phyloP scores from a whole-genome alignment of 2,888 invertebrate genomes.

The Ptilodon capucinus region DNA sequence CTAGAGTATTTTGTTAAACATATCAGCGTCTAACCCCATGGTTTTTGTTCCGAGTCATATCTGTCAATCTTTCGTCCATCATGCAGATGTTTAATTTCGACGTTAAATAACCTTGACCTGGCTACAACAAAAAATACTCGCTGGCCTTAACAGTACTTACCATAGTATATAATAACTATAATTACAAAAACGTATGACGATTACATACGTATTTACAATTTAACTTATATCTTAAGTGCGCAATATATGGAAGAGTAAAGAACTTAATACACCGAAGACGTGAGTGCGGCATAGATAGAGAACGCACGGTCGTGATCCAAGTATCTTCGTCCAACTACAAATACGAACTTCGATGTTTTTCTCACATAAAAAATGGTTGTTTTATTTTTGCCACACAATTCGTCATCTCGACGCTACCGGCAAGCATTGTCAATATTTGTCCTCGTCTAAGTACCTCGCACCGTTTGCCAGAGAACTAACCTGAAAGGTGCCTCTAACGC shows the following conservation, averaged over 20 bases:
- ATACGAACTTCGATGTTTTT: constrained; percentile 16
- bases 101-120: background rate
- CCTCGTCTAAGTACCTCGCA: constrained; percentile 25
- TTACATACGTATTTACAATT: no score
- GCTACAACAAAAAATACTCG: background rate
- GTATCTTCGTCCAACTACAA: constrained; percentile 14
- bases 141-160: constrained; percentile 1
- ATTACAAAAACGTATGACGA: no score
- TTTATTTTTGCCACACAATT: constrained; percentile 35
- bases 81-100: background rate
- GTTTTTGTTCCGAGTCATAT: background rate
- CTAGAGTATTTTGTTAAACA: background rate
- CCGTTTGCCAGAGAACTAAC: constrained; percentile 37
- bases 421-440: constrained; percentile 58
- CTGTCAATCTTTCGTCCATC: background rate
- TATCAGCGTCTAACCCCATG: background rate
- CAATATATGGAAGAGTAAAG: background rate
- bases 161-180: no score
- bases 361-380: background rate
- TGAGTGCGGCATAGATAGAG: constrained; percentile 4
- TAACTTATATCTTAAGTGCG: no score
- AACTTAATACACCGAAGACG: constrained; percentile 1
- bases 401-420: constrained; percentile 30
- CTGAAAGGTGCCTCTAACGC: constrained; percentile 48
- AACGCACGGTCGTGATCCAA: constrained; percentile 14